Evolutionary conservation across 2,797 vertebrate species (phyloP), one percentile per base, ranked within the genome.

Genomic region (Clarias laeviceps): DNA sequence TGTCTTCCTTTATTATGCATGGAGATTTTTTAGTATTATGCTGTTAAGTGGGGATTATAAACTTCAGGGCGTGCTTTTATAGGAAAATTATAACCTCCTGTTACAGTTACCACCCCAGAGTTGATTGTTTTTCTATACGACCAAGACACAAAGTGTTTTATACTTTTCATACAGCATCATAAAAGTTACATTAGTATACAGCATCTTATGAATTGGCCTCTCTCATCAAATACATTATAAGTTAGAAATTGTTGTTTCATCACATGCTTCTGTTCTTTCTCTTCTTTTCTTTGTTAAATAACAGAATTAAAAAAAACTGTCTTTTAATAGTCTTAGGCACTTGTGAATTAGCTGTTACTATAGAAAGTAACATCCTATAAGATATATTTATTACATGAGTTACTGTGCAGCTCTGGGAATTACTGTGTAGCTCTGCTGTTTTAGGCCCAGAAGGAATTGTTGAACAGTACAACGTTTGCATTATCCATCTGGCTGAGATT

Each of bases 401-500:
- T 56, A 18, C 50, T 56, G 15, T 29, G 7, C 22, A 76, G 73
- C n/a, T 54, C 72, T 74, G 72, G n/a, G n/a, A n/a, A 76, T 56
- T 56, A 18, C 50, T 56, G 15, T 29, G 7, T n/a, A 76, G 73
- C n/a, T 54, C 72, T 74, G 72, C n/a, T 18, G 45, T 74, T 74
- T 74, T 45, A 54, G 45, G 45, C 15, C n/a, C 72, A 56, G 15
- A 17, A 76, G 50, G 27, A 76, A 56, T 56, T 29, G 45, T 18
- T 54, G n/a, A 74, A 74, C 24, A 18, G 50, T 29, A 29, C 7
- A 2, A 74, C 50, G 2, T 29, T 74, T 0, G 27, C 15, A 56
- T 74, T 27, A 18, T 54, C 72, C 72, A 74, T 15, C 15, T 29
- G 72, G 72, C 45, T 54, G 45, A 76, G 73, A 56, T 29, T 76